Evolutionary conservation across 2,113 vertebrate species (phyloP).

Genomic region (Pseudolaguvia tuberculata): DNA sequence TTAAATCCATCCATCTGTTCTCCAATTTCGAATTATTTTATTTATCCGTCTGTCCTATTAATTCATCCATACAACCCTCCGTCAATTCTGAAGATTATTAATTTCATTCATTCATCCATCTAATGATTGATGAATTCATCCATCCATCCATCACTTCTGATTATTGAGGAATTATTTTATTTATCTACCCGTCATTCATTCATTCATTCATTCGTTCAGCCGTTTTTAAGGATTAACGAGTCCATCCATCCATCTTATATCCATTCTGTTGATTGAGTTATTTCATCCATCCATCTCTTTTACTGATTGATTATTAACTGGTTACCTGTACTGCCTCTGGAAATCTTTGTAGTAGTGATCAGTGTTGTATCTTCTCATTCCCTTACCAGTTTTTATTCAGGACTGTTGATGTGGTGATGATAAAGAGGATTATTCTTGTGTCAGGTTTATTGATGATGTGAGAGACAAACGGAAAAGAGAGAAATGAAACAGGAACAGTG

Average conservation of each 20-base stretch:
- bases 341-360: not conserved
- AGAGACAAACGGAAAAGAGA: conserved; percentile 1
- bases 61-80: not conserved
- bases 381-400: not conserved
- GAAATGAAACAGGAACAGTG: conserved; percentile 29
- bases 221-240: too few relatives aligned
- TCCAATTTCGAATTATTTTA: too few relatives aligned
- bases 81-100: not conserved
- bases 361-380: not conserved
- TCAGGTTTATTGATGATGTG: not conserved
- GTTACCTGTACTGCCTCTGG: too few relatives aligned
- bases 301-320: too few relatives aligned
- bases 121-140: not conserved
- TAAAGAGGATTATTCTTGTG: not conserved
- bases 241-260: not conserved
- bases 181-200: too few relatives aligned
- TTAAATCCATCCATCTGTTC: not conserved
- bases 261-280: too few relatives aligned
- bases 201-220: too few relatives aligned
- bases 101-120: not conserved
- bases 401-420: not conserved
- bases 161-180: not conserved
- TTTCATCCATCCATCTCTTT: too few relatives aligned
- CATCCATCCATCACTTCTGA: not conserved
- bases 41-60: too few relatives aligned